These are phyloP conservation scores for Drymonia ruficornis DNA, from an alignment of 2,888 invertebrate genomes.

Conservation along the genomic window DNA sequence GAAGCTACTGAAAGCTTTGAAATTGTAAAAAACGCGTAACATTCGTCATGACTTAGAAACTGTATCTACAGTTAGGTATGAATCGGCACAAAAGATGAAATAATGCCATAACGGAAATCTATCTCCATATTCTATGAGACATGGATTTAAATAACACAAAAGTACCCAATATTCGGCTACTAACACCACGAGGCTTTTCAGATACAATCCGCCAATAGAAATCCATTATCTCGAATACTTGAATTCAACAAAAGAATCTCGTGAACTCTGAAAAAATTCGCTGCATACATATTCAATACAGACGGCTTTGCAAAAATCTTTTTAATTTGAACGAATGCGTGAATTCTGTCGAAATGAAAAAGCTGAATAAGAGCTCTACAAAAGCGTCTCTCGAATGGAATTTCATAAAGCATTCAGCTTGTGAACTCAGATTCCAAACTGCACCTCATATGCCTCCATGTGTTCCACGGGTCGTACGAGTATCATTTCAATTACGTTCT, in stretches of 20 bases:
- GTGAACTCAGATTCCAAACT: constrained; percentile 17
- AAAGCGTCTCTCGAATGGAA: constrained; percentile 24
- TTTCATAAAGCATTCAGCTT: constrained; percentile 30
- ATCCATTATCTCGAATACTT: constrained; percentile 18
- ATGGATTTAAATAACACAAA: neutral
- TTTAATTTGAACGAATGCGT: constrained; percentile 11
- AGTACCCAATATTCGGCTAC: neutral
- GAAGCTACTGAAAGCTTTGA: too few species aligned
- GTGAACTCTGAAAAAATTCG: constrained; percentile 37
- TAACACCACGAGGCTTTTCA: neutral
- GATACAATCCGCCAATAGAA: constrained; percentile 15
- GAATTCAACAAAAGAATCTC: constrained; percentile 35
- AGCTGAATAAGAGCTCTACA: constrained; percentile 7
- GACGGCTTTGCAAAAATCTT: constrained; percentile 18
- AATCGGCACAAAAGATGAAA: too few species aligned
- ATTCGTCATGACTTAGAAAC: too few species aligned
- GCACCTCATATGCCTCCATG: constrained; percentile 17
- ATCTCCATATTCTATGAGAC: neutral
- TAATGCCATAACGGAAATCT: too few species aligned
- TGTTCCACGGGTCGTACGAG: constrained; percentile 20
- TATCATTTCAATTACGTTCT: constrained; percentile 8
- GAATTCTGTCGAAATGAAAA: constrained; percentile 10
- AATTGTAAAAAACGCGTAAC: too few species aligned
- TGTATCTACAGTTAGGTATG: too few species aligned
- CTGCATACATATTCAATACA: constrained; percentile 27